Evolutionary conservation across 2,113 vertebrate species (phyloP), one percentile per base, ranked within the genome.

Genomic region (Mormyrus lacerda): DNA sequence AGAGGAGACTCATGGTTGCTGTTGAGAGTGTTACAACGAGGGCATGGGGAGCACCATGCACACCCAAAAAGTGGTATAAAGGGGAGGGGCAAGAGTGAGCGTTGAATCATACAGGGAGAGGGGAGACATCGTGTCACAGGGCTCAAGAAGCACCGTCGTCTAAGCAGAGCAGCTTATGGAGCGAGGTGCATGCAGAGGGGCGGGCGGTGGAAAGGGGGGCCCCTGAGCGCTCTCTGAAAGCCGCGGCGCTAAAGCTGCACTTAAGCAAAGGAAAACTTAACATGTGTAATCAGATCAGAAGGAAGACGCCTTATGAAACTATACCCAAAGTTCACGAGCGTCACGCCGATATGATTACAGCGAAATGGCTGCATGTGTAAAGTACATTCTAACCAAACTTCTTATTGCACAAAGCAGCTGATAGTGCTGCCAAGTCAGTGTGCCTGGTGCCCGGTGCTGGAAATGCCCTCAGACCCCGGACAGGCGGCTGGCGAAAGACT

Each of bases 101-200:
- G 94, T 92, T 91, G 94, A 94, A 94, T 93, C 94, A 94, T 94
- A 94, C 95, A 93, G 94, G 95, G 94, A 95, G 95, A 95, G 95
- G 95, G 96, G 96, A 95, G 95, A 95, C 96, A 96, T 95, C 93
- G 93, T 95, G 94, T 95, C 94, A 94, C 95, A 91, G 94, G 94
- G 95, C 94, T 94, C 93, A 92, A 35, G 51, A 47, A 82, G 15
- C 69, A 7, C n/a, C 89, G 92, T 94, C 93, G 94, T 95, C 95
- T 93, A 94, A 96, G 94, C 94, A 93, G 94, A 94, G 93, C 92
- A 96, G 95, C 96, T 95, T 95, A 95, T 95, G 94, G 95, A 95
- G 93, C 95, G 94, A 95, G 93, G 93, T 91, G 90, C 90, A 4
- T 11, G n/a, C 10, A 31, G 65, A 73, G 10, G 0, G 31, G 11